Evolutionary conservation across 2,113 vertebrate genomes (phyloP), one percentile per base, ranked within the genome.

Genomic region (Sander vitreus): DNA sequence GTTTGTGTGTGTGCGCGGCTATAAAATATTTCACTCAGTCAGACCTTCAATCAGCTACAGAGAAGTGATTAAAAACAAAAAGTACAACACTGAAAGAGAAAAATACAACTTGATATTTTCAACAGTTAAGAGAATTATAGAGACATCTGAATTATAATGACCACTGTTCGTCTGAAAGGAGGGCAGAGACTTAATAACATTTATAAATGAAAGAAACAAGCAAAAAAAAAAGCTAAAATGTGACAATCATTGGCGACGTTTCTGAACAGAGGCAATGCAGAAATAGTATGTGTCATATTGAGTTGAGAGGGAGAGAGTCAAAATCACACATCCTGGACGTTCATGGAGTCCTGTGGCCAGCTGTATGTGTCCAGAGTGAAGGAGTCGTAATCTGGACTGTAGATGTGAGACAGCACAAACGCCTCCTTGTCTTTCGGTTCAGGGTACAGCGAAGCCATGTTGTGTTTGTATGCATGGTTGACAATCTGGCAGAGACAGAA

Each of bases 401-500:
- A 99, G 86, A 98, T 62, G 43, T 96, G 93, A 59, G 94, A 96
- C 70, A 96, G 95, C 78, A 99, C 94, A 83, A 99, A 99, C 27
- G 96, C 94, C 83, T 98, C 97, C 92, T 99, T 99, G 95, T 99
- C 98, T 90, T 97, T 94, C 5, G 98, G 98, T 86, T 99, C 98
- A 0, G 98, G 98, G 85, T 99, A 97, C 87, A 92, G 91, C 13
- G 97, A 97, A 59, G 98, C 98, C 16, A 97, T 91, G 89, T 94
- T 95, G 9, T 97, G 90, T 90, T 94, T 96, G 95, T 99, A 99
- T 33, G 97, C 98, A 23, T 97, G 96, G 90, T 97, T 94, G 66
- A 99, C 94, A 12, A 99, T 85, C 98, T 99, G 93, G 53, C 54
- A 69, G 21, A 90, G 23, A 54, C 21, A 33, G 25, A 68, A 51